Conservation (phyloP, 2,888 invertebrate species). For the Stegana nigrithorax region DNA sequence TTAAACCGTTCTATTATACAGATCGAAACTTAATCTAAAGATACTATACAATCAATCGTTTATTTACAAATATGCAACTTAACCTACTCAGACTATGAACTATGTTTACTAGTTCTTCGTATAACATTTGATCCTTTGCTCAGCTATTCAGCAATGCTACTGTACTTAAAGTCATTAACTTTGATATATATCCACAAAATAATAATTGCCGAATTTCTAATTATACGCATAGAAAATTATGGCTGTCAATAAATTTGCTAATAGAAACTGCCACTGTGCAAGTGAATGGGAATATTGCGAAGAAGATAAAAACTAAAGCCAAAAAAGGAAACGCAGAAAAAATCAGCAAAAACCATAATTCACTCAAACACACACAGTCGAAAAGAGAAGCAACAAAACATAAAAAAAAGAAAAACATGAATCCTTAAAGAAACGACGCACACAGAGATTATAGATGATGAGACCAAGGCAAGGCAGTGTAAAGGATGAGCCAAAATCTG, state of each 20-base stretch:
- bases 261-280: slow-evolving; percentile 46
- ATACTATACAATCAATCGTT: too few species aligned
- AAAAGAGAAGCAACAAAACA: slow-evolving; percentile 7
- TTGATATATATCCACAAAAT: slow-evolving; percentile 49
- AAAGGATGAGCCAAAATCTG: too few species aligned
- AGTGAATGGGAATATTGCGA: too few species aligned
- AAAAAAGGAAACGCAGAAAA: slow-evolving; percentile 27
- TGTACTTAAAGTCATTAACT: slow-evolving; percentile 45
- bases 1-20: too few species aligned
- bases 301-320: slow-evolving; percentile 30
- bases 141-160: neutral
- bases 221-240: slow-evolving; percentile 62
- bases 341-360: slow-evolving; percentile 57
- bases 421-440: slow-evolving; percentile 22
- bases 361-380: slow-evolving; percentile 51
- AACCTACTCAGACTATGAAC: too few species aligned
- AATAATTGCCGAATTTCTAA: slow-evolving; percentile 63
- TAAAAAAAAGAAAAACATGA: slow-evolving; percentile 3
- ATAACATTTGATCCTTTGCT: too few species aligned
- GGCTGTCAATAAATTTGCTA: slow-evolving; percentile 62
- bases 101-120: too few species aligned
- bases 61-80: too few species aligned
- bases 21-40: too few species aligned
- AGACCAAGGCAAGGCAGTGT: too few species aligned
- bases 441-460: slow-evolving; percentile 58